These are phyloP conservation scores for Vireo altiloquus DNA, from an alignment of 2,113 vertebrate species.

Conservation along the genomic window DNA sequence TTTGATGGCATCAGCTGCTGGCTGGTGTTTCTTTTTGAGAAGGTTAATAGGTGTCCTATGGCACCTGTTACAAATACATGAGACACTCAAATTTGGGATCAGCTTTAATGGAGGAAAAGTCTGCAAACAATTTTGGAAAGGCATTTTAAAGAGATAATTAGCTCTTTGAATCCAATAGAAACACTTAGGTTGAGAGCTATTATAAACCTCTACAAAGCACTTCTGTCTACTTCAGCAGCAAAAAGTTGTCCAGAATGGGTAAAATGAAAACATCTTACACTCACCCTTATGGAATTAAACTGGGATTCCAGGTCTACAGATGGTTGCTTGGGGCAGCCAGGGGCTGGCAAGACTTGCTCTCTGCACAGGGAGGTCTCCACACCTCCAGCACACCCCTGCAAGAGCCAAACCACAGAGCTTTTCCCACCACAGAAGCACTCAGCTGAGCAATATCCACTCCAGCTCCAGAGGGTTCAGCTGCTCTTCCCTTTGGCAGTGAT, in stretches of 20 bases:
- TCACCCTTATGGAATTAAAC: not conserved
- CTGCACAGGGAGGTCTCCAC: not conserved
- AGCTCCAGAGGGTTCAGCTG: not conserved
- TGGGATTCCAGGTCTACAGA: not conserved
- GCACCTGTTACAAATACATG: not conserved
- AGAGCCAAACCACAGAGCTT: not conserved
- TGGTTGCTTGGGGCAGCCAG: not conserved
- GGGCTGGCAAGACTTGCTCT: not conserved
- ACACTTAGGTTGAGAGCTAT: not conserved
- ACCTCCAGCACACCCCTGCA: not conserved
- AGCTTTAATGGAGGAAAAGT: not conserved
- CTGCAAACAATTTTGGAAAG: not conserved
- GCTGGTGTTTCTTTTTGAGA: not conserved
- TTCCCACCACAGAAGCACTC: not conserved
- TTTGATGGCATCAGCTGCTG: not conserved
- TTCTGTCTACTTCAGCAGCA: not conserved
- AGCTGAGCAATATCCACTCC: accelerated
- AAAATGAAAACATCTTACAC: not conserved
- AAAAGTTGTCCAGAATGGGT: not conserved
- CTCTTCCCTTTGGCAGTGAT: not conserved
- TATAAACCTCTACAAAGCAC: not conserved
- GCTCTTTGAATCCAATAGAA: conserved; percentile 4
- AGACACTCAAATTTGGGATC: not conserved
- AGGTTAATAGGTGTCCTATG: not conserved
- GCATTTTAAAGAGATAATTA: not conserved